Evolutionary conservation across 1,140 invertebrate species (phyloP), one percentile per base, ranked within the genome.

Genomic region (Goniozus legneri): DNA sequence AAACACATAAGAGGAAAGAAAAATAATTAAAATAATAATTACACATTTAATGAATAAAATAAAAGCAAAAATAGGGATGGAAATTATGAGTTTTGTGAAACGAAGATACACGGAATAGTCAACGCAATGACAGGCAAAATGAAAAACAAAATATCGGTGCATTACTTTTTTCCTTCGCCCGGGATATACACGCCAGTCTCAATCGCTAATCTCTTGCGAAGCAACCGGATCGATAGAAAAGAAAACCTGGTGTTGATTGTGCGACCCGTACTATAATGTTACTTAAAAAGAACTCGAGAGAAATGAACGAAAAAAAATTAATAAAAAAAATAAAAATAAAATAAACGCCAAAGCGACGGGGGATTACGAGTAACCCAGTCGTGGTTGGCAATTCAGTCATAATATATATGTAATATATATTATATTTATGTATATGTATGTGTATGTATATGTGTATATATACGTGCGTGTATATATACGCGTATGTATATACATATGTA

Each of bases 351-450:
- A 63, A 65, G n/a, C n/a, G n/a, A n/a, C n/a, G n/a, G n/a, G n/a
- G n/a, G n/a, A n/a, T n/a, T n/a, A n/a, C n/a, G n/a, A n/a, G n/a
- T n/a, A n/a, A n/a, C n/a, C n/a, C n/a, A n/a, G n/a, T n/a, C n/a
- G n/a, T n/a, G 65, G 59, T 69, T 65, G 67, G 63, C 69, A 67
- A 50, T 71, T 69, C 68, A 69, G 64, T 68, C 68, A 61, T 73
- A 73, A 73, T 69, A 71, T 71, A 71, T 71, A 69, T 73, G 64
- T 70, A 70, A 70, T 73, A 73, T 73, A 72, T 69, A 69, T 67
- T 65, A 65, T 67, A 69, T 66, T 60, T 58, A 60, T 46, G 58
- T 52, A 58, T 53, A 66, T 62, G 63, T 63, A 65, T 39, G 38
- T 54, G 50, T 52, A 52, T 44, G 50, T 66, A 62, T 58, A 60